Evolutionary conservation across 2,797 vertebrate species (phyloP).

Genomic region (Mus minutoides): DNA sequence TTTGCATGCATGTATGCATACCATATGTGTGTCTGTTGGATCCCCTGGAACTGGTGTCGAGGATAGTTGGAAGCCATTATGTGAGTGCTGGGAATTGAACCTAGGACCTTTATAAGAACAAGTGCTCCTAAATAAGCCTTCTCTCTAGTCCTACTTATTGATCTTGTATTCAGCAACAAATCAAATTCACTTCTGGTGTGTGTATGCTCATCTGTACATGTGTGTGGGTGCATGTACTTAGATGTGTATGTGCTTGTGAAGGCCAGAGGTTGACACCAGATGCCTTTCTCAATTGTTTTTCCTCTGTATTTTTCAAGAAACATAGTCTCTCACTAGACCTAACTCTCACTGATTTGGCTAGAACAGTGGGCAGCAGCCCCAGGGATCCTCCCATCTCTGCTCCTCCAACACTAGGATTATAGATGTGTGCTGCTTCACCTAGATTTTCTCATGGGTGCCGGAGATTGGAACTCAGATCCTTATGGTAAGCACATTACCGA

Average conservation of each 20-base stretch:
- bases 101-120: not conserved
- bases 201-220: not conserved
- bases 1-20: not conserved
- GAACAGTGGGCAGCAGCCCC: not conserved
- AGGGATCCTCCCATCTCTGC: not conserved
- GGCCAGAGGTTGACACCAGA: too few species aligned
- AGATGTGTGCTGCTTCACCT: not conserved
- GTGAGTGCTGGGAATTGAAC: not conserved
- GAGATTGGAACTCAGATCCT: not conserved
- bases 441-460: not conserved
- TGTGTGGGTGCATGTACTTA: not conserved
- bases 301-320: not conserved
- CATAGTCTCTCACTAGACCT: not conserved
- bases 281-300: not conserved
- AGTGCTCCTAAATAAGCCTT: not conserved
- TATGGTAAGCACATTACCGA: not conserved
- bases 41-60: not conserved
- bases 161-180: conserved; percentile 1
- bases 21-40: too few species aligned
- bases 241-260: not conserved
- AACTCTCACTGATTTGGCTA: not conserved
- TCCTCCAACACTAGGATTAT: too few species aligned
- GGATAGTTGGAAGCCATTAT: not conserved
- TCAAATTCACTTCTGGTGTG: not conserved
- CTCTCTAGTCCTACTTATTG: not conserved